phyloP scores from a whole-genome alignment of 37 sponge, comb jelly and placozoan species.

The Ianthella basta region DNA sequence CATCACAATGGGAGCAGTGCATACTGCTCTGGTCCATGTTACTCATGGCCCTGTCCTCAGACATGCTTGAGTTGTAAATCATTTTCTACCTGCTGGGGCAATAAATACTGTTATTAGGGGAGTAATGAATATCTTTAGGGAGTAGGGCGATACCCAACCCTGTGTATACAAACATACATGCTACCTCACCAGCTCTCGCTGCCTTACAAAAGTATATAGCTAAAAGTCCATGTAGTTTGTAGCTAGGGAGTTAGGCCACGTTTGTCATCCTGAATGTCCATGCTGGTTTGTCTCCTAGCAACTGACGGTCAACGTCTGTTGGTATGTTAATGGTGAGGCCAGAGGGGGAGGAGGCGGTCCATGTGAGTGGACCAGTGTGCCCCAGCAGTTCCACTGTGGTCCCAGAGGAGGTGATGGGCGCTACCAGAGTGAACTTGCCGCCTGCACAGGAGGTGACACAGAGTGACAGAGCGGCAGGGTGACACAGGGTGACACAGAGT shows the following conservation, averaged over 20 bases:
- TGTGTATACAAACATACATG: no score
- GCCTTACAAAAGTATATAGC: no score
- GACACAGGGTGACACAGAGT: not conserved
- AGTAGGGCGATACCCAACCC: no score
- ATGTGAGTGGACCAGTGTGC: not conserved
- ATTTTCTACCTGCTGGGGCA: no score
- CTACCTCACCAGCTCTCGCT: no score
- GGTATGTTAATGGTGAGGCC: constrained; percentile 53
- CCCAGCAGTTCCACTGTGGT: constrained; percentile 52
- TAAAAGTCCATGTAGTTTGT: no score
- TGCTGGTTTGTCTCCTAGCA: constrained; percentile 23
- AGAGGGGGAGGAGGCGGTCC: not conserved
- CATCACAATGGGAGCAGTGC: no score
- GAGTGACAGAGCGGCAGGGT: not conserved
- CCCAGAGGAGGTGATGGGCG: not conserved
- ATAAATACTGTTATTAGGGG: no score
- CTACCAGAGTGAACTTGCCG: constrained; percentile 28
- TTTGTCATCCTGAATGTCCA: constrained; percentile 49
- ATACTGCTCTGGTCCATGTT: no score
- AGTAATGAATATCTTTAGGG: no score
- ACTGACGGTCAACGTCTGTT: constrained; percentile 17
- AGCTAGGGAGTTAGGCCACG: not conserved
- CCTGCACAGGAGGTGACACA: constrained; percentile 7
- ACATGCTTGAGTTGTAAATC: no score
- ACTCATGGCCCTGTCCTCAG: no score